These are phyloP conservation scores for Hirudinaria manillensis DNA, from an alignment of 2,888 invertebrate species.

Conservation along the genomic window DNA sequence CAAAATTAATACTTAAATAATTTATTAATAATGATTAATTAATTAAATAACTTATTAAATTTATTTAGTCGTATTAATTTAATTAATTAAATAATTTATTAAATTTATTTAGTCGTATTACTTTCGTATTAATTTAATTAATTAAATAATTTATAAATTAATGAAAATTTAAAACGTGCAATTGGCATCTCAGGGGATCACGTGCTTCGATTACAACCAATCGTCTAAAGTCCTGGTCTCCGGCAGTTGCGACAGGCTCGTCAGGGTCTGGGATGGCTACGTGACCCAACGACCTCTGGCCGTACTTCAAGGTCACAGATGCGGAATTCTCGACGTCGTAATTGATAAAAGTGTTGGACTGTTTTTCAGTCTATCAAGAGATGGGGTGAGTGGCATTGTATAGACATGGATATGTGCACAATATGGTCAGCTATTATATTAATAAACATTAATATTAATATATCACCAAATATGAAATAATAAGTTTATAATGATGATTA, in stretches of 20 bases:
- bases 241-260: slow-evolving; percentile 50
- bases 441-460: too few species aligned
- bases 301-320: slow-evolving; percentile 49
- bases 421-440: neutral
- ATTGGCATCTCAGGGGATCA: slow-evolving; percentile 41
- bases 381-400: slow-evolving; percentile 46
- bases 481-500: too few species aligned
- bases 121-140: too few species aligned
- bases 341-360: slow-evolving; percentile 49
- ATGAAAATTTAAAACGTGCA: too few species aligned
- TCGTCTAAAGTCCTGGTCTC: slow-evolving; percentile 51
- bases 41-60: too few species aligned
- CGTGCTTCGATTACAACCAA: slow-evolving; percentile 52
- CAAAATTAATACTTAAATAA: too few species aligned
- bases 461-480: too few species aligned
- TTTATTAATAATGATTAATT: too few species aligned
- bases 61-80: too few species aligned
- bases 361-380: slow-evolving; percentile 52
- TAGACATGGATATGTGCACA: neutral
- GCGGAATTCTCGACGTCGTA: slow-evolving; percentile 50
- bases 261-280: slow-evolving; percentile 54
- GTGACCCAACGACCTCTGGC: slow-evolving; percentile 51
- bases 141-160: too few species aligned
- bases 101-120: neutral
- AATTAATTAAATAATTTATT: too few species aligned